Evolutionary conservation across 2,888 invertebrate genomes (phyloP), one percentile per base, ranked within the genome.

Genomic region (Agelastica alni): DNA sequence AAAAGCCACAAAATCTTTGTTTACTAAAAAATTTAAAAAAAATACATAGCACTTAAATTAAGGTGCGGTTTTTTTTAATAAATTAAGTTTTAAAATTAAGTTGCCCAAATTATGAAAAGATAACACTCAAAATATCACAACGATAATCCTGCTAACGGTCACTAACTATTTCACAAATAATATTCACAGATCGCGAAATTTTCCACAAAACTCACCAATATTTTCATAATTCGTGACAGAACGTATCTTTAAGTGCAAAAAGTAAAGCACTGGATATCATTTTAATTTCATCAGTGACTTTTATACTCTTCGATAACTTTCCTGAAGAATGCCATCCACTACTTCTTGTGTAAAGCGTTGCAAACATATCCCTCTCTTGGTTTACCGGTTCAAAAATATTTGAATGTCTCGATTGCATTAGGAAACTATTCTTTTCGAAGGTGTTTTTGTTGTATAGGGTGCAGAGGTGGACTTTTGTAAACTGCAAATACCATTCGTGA

Each of bases 231-330:
- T 59, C 61, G 63, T 66, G 63, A 66, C 65, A 9, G 32, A 26
- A 67, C 70, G 52, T 45, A 42, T 46, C 51, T 49, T 56, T 51
- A n/a, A 53, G 51, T 60, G 58, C 60, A 63, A 59, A 75, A 73
- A 75, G 14, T 16, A 18, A 74, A 79, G 81, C 80, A 82, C 82
- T 82, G 81, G 79, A 80, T 80, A 77, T 76, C 77, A 76, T 77
- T 78, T 76, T 75, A 73, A 74, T 70, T 71, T 71, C 73, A 75
- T 74, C 78, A 71, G 75, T 75, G 76, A 77, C 80, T 82, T 82
- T 80, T 82, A 82, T 82, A 82, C 79, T 75, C 64, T 67, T 74
- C 76, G 73, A 75, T 75, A 74, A 80, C 81, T 81, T 81, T 81
- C 81, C 81, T 79, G 77, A 77, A 76, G 72, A 46, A 36, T 20